Evolutionary conservation across 2,797 vertebrate species (phyloP).

Genomic region (Acipenser oxyrinchus): DNA sequence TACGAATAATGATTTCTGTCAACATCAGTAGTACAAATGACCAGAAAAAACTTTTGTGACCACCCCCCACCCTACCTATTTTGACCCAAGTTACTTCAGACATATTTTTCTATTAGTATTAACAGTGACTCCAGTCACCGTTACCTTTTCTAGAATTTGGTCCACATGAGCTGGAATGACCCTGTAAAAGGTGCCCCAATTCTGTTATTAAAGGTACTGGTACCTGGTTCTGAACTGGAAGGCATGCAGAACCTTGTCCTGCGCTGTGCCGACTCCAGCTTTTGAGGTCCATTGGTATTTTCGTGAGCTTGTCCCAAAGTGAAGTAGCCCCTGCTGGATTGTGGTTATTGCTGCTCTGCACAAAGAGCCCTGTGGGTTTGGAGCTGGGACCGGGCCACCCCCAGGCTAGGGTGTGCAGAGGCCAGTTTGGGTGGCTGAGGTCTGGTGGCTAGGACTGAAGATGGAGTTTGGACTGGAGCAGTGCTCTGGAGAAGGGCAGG

Average conservation of each 20-base stretch:
- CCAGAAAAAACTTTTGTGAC: too few relatives aligned
- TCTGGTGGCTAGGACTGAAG: background rate
- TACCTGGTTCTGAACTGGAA: constrained; percentile 7
- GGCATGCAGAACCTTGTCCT: background rate
- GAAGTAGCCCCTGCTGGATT: background rate
- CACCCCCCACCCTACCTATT: too few relatives aligned
- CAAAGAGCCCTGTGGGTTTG: constrained; percentile 20
- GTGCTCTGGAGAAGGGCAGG: background rate
- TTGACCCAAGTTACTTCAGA: too few relatives aligned
- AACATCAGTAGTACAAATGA: too few relatives aligned
- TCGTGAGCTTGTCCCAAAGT: background rate
- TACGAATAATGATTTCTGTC: too few relatives aligned
- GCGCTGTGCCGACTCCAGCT: background rate
- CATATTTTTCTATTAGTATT: too few relatives aligned
- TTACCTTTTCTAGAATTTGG: too few relatives aligned
- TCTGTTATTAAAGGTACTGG: too few relatives aligned
- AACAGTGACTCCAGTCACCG: too few relatives aligned
- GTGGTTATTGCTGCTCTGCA: background rate
- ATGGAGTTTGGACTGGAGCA: background rate
- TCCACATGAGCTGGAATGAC: too few relatives aligned
- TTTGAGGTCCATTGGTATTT: background rate
- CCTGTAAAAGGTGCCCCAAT: too few relatives aligned
- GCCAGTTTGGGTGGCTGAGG: constrained; percentile 13
- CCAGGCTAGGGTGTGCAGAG: constrained; percentile 3
- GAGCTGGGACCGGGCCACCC: constrained; percentile 3